A percentile compares a stretch with the other conserved stretches of the same genome.
phyloP scores from a whole-genome alignment of 2,113 vertebrate species.

The Platanista minor region DNA sequence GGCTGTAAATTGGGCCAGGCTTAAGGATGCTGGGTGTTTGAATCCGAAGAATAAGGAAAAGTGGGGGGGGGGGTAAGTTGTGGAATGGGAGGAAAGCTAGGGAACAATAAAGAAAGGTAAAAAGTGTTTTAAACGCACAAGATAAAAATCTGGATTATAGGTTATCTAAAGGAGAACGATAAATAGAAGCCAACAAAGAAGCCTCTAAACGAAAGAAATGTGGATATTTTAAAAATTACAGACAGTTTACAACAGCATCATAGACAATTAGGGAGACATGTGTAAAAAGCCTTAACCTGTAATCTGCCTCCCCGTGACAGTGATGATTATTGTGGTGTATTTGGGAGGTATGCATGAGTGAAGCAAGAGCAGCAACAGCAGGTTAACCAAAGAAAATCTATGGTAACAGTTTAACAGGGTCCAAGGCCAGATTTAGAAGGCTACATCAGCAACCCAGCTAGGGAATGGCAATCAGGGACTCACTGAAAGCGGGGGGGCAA shows the following conservation, averaged over 20 bases:
- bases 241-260: not conserved
- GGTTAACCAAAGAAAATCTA: not conserved
- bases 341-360: not conserved
- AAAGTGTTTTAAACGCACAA: not conserved
- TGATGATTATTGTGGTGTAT: not conserved
- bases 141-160: not conserved
- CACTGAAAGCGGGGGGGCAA: not conserved
- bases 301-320: not conserved
- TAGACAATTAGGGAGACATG: not conserved
- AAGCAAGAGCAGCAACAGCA: not conserved
- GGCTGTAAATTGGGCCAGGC: not conserved
- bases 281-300: not conserved
- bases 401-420: constrained; percentile 15
- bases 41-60: constrained; percentile 4
- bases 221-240: not conserved
- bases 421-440: not conserved
- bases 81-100: not conserved
- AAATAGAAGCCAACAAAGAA: constrained; percentile 3
- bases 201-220: not conserved
- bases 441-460: not conserved
- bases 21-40: not conserved
- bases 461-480: not conserved
- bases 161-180: not conserved
- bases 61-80: not conserved
- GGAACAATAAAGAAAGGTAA: not conserved